Base-by-base conservation (phyloP, 2,888 invertebrate genomes). In the Papilio elwesi region DNA sequence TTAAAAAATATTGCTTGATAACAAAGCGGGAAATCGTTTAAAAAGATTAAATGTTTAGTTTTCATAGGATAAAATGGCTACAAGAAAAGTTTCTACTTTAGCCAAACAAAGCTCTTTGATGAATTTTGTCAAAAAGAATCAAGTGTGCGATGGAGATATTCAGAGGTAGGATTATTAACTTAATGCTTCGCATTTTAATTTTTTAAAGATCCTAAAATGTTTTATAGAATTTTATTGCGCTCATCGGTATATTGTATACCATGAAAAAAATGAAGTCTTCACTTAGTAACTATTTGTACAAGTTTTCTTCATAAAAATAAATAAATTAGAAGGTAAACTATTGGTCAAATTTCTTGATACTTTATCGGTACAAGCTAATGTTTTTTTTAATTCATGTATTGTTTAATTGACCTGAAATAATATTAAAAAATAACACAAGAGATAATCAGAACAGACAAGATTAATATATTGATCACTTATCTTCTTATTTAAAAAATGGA, bases 71-170 rank as follows among this genome's bases (percentile, higher is more conserved):
- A 69, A 62, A 57, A 87, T 86, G 85, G 80, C 82, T 70, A 80
- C 82, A 16, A 83, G 81, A 71, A 84, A 83, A 76, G 65, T 47
- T 57, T 59, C 69, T 43, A 53, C 71, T 6, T 48, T 65, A 13
- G 82, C 75, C 62, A 88, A 86, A 78, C 87, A 88, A 78, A 82
- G 81, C 63, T 84, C 88, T 8, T 74, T 90, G 51, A 83, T 85
- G 80, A 85, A 83, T 77, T 90, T 88, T 77, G 74, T 90, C 0
- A 86, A 84, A 71, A 89, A 85, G 82, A 78, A 76, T 55, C 78
- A 76, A 63, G 79, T 78, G 70, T 52, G 51, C 65, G 51, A 55
- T 43, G 48, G 12, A 11, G 51, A 64, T 12, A 51, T n/a, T n/a
- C 64, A 49, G 38, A 73, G 72, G 72, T 73, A 68, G 38, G 43